A percentile compares a stretch with the other conserved stretches of the same genome.
These are phyloP conservation scores for Allolobophora icterica DNA, from an alignment of 2,888 invertebrate species.

Conservation along the genomic window DNA sequence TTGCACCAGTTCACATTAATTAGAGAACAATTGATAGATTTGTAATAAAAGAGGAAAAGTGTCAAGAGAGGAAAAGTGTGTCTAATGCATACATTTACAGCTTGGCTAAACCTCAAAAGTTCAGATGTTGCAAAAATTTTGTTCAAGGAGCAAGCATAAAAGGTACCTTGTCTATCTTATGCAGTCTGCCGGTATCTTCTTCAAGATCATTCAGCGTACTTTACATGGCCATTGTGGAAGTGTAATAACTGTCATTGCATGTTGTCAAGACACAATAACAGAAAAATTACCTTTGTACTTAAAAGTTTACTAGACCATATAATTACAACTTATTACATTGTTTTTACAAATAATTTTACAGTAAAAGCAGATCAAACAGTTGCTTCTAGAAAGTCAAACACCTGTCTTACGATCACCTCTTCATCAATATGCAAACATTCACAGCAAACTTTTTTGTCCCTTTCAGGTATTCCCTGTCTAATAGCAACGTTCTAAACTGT, in stretches of 20 bases:
- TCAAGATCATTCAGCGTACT: neutral
- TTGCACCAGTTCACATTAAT: neutral
- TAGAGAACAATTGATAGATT: neutral
- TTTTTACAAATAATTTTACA: constrained; percentile 13
- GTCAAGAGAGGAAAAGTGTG: neutral
- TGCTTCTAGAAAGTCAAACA: neutral
- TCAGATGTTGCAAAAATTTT: neutral
- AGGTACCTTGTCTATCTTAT: neutral
- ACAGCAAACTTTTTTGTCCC: neutral
- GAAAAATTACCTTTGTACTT: neutral
- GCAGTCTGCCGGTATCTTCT: neutral
- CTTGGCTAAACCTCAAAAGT: neutral
- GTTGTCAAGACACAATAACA: neutral
- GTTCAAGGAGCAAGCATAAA: neutral
- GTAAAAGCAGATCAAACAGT: neutral
- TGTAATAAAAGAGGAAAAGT: neutral
- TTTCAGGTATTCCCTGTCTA: neutral
- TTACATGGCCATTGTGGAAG: neutral
- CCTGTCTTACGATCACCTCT: neutral
- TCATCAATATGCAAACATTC: neutral
- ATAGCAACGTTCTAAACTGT: neutral
- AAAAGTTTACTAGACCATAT: neutral
- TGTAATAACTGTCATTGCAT: neutral
- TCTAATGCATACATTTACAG: neutral
- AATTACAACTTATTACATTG: neutral